Conservation (phyloP, 35 echinoderm and acorn worm genomes). For the Stichopus chloronotus region DNA sequence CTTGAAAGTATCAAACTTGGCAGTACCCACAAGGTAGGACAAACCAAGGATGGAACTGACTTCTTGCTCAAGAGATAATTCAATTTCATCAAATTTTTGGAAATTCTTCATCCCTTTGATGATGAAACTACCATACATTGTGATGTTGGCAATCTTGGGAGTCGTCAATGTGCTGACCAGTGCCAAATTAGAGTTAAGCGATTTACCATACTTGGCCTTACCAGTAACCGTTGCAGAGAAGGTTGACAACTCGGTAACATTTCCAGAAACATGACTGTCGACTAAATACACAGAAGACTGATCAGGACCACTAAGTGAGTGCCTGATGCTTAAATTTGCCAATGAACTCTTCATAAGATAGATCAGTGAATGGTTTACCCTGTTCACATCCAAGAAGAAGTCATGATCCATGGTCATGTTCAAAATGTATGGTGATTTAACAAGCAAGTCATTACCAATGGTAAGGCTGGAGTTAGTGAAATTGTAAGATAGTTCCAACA, state of each 20-base stretch:
- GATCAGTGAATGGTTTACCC: constrained; percentile 60
- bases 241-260: background rate
- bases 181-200: background rate
- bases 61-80: background rate
- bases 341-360: constrained; percentile 21
- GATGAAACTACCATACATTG: constrained; percentile 61
- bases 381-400: constrained; percentile 57
- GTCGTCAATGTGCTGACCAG: background rate
- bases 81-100: constrained; percentile 52
- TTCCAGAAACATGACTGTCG: constrained; percentile 10
- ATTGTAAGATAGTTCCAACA: constrained; percentile 57
- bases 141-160: constrained; percentile 61
- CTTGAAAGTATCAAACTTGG: constrained; percentile 64
- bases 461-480: constrained; percentile 70
- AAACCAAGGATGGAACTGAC: constrained; percentile 34
- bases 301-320: constrained; percentile 1
- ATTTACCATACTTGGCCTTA: constrained; percentile 45
- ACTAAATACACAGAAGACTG: background rate
- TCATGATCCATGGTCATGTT: constrained; percentile 71
- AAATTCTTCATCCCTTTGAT: constrained; percentile 61
- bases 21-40: background rate
- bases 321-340: constrained; percentile 6
- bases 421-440: constrained; percentile 46
- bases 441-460: constrained; percentile 47
- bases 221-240: background rate